Evolutionary conservation across 2,888 invertebrate genomes (phyloP), one percentile per base, ranked within the genome.

Genomic region (Pristionchus fissidentatus): DNA sequence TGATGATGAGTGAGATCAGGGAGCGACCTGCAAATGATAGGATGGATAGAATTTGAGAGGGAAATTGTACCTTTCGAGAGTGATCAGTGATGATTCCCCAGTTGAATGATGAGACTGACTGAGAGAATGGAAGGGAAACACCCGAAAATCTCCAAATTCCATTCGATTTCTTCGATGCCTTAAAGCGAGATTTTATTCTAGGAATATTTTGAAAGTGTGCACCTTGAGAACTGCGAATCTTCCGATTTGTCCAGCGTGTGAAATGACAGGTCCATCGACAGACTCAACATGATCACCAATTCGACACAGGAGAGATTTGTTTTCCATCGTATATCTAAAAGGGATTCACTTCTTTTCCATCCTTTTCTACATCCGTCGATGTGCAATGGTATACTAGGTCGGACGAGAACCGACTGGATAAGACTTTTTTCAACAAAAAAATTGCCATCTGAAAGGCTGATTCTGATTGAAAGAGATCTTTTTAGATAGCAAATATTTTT

Each of bases 221-320:
- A 80, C 80, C 60, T 80, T 80, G 60, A 80, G 60, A 43, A 80
- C 60, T 19, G 80, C 57, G 26, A 80, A 80, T 41, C 80, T 46
- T 60, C 60, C 80, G 13, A 80, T 80, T 35, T 80, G 80, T 3
- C 60, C 57, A 80, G 80, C 60, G 43, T 57, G 60, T 13, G 80
- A 80, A 29, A 80, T 80, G 26, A 80, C 80, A 22, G 80, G 80
- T 26, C 80, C 80, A 60, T 80, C 80, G 5, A 80, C 43, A 35
- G 60, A 26, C 22, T 80, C 80, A 5, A 80, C 80, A 7, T 60
- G 80, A 26, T 80, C 80, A n/a, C 80, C 80, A 32, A 80, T 49
- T 60, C 80, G 80, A 80, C 57, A 57, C 8, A 80, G 26, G 1
- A 80, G n/a, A 22, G 78, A 75, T 15, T 46, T 46, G 1, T 5